Evolutionary conservation across 2,797 vertebrate genomes (phyloP).

Genomic region (Gastrophryne carolinensis): DNA sequence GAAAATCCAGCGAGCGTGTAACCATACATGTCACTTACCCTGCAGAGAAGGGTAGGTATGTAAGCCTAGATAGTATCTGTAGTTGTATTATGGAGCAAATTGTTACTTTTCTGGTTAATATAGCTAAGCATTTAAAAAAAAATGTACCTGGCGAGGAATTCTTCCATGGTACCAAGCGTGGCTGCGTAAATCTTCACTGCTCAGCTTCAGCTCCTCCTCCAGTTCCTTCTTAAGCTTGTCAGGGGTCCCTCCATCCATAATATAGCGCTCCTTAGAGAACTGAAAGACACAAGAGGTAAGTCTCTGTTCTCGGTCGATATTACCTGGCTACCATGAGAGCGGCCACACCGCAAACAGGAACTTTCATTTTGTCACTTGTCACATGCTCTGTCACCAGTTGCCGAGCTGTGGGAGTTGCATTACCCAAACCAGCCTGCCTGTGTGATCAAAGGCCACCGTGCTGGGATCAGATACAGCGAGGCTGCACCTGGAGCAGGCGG

Average conservation of each 20-base stretch:
- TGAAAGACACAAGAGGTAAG: slow-evolving; percentile 66
- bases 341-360: slow-evolving; percentile 49
- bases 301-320: not conserved
- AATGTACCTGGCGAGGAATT: slow-evolving; percentile 95
- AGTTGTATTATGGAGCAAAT: too few relatives aligned
- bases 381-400: slow-evolving; percentile 49
- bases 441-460: slow-evolving; percentile 45
- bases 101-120: too few relatives aligned
- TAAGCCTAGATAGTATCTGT: too few relatives aligned
- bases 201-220: slow-evolving; percentile 91
- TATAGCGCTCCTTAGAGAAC: slow-evolving; percentile 92
- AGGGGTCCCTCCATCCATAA: slow-evolving; percentile 81
- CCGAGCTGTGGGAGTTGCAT: slow-evolving; percentile 55
- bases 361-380: slow-evolving; percentile 58
- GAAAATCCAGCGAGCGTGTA: too few relatives aligned
- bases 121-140: too few relatives aligned
- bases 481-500: slow-evolving; percentile 30
- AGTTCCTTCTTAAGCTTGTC: slow-evolving; percentile 92
- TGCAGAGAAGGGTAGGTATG: too few relatives aligned
- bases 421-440: slow-evolving; percentile 48
- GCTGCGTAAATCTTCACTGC: slow-evolving; percentile 85
- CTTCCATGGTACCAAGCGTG: slow-evolving; percentile 96
- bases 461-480: slow-evolving; percentile 52
- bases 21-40: too few relatives aligned
- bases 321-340: slow-evolving; percentile 17